These are phyloP conservation scores for Pterophyllum scalare DNA, from an alignment of 2,113 vertebrate genomes.

Conservation along the genomic window DNA sequence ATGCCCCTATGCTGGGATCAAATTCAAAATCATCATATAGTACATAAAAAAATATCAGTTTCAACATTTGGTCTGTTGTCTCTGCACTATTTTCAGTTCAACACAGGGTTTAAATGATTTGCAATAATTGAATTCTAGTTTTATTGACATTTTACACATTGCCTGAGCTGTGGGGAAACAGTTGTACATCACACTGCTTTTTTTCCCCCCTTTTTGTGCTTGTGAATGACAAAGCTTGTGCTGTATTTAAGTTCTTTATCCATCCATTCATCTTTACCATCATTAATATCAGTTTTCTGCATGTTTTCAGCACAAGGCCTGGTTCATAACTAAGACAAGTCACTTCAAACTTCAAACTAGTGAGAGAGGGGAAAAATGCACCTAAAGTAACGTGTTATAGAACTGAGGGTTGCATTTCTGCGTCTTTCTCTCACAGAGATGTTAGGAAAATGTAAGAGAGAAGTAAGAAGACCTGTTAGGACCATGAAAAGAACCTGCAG, in stretches of 20 bases:
- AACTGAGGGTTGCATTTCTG: too few species aligned
- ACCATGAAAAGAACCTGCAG: not conserved
- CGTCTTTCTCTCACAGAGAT: not conserved
- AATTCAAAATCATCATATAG: too few species aligned
- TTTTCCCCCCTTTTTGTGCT: slow-evolving; percentile 4
- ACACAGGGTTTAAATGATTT: not conserved
- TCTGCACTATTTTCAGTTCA: not conserved
- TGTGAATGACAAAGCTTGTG: slow-evolving; percentile 7
- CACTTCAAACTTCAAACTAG: not conserved
- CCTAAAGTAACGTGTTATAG: not conserved
- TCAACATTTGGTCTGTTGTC: not conserved
- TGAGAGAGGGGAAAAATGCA: not conserved
- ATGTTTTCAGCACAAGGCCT: not conserved
- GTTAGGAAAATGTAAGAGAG: not conserved
- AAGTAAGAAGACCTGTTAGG: too few species aligned
- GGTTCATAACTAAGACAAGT: not conserved
- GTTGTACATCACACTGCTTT: not conserved
- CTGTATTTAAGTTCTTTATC: slow-evolving; percentile 20
- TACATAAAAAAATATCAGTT: not conserved
- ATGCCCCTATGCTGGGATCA: too few species aligned
- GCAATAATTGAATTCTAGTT: not conserved
- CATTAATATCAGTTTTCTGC: not conserved
- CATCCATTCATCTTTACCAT: not conserved
- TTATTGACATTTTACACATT: not conserved
- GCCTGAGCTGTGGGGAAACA: not conserved